A percentile compares a stretch with the other conserved stretches of the same genome.
Conservation (phyloP, 2,888 invertebrate genomes). For the Nebria brevicollis region DNA sequence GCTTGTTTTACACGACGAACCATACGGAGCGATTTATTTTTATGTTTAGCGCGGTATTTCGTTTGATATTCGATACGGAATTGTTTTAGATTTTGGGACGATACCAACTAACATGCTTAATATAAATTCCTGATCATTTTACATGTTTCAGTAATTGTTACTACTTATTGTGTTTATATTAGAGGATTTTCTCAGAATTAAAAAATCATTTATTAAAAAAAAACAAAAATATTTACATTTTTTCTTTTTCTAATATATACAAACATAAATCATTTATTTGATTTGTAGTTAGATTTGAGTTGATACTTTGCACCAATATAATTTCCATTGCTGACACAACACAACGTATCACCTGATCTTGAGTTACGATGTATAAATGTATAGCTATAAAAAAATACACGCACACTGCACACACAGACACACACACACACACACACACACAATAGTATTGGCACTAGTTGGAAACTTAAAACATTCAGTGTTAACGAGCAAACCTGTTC, state of each 20-base stretch:
- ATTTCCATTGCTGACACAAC: not conserved
- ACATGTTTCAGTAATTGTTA: conserved; percentile 32
- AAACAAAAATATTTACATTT: too few relatives aligned
- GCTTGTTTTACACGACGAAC: conserved; percentile 41
- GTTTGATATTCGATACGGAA: conserved; percentile 38
- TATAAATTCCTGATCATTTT: conserved; percentile 25
- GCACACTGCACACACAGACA: not conserved
- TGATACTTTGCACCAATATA: conserved; percentile 7
- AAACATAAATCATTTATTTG: not conserved
- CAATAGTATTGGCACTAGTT: not conserved
- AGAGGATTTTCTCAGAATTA: not conserved
- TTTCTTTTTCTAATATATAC: too few relatives aligned
- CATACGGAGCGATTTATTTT: conserved; percentile 34
- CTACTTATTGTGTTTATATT: not conserved
- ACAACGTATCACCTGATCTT: conserved; percentile 8
- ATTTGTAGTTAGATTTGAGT: conserved; percentile 5
- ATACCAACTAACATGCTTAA: not conserved
- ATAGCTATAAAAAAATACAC: not conserved
- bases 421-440: not conserved
- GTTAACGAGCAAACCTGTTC: conserved; percentile 41
- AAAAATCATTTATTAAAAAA: too few relatives aligned
- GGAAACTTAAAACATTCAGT: not conserved
- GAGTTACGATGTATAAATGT: conserved; percentile 3
- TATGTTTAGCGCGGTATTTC: not conserved
- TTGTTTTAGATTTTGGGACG: not conserved